Percentiles rank a stretch among this genome's conserved stretches.
These are phyloP conservation scores for Cheumatopsyche charites DNA, from an alignment of 1,140 invertebrate genomes.

Conservation along the genomic window DNA sequence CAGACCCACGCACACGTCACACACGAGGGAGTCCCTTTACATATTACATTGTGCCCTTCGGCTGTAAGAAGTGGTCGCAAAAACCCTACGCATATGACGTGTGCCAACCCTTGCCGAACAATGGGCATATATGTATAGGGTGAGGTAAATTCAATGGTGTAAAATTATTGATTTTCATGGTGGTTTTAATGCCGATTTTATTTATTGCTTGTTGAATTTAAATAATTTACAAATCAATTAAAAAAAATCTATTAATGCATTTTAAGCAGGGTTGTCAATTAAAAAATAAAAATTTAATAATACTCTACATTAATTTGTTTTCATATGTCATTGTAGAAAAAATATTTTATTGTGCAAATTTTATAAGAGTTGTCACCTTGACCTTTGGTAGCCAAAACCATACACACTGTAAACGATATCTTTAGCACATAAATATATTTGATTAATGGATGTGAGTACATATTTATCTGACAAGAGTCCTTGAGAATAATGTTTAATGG, in stretches of 20 bases:
- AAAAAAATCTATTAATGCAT: no score
- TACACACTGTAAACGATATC: no score
- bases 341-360: no score
- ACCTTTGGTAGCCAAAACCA: no score
- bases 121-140: constrained; percentile 32
- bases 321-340: no score
- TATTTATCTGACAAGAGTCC: constrained; percentile 17
- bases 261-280: no score
- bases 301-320: no score
- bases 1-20: background rate
- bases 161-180: no score
- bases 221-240: background rate
- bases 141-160: background rate
- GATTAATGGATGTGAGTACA: constrained; percentile 20
- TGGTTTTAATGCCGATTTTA: background rate
- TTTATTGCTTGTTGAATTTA: background rate
- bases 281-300: no score
- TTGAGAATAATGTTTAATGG: constrained; percentile 19
- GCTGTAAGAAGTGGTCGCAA: constrained; percentile 40
- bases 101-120: constrained; percentile 41
- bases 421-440: constrained; percentile 4
- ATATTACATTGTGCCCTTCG: constrained; percentile 39
- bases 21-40: constrained; percentile 13
- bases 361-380: no score
- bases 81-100: constrained; percentile 32